Percentiles rank a stretch among this genome's conserved stretches.
phyloP scores from a whole-genome alignment of 2,888 invertebrate genomes.

The Tetanocera ferruginea region DNA sequence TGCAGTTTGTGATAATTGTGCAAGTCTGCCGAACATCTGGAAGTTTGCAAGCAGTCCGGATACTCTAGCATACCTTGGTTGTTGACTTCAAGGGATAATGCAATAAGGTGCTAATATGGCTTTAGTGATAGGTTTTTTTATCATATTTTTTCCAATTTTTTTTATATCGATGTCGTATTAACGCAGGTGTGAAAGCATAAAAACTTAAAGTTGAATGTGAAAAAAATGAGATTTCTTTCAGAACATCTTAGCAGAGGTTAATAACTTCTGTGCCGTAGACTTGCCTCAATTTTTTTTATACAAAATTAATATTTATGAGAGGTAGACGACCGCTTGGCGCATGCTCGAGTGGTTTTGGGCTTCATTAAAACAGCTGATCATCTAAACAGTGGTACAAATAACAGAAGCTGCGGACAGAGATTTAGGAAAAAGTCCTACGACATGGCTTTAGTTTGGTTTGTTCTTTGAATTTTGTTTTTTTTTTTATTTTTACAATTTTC shows the following conservation, averaged over 20 bases:
- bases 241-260: conserved; percentile 8
- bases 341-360: not conserved
- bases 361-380: not conserved
- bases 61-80: not conserved
- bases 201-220: not conserved
- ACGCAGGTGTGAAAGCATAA: conserved; percentile 28
- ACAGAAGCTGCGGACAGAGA: not conserved
- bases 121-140: too few species aligned
- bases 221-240: not conserved
- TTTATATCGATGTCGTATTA: not conserved
- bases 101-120: too few species aligned
- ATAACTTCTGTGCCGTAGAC: conserved; percentile 14
- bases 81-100: not conserved
- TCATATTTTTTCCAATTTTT: not conserved
- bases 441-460: too few species aligned
- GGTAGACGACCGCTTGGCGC: conserved; percentile 5
- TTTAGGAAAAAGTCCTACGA: too few species aligned
- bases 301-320: not conserved
- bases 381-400: not conserved
- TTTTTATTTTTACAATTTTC: too few species aligned
- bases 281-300: not conserved
- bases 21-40: conserved; percentile 23
- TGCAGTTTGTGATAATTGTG: not conserved
- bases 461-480: too few species aligned
- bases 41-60: conserved; percentile 4